These are phyloP conservation scores for Natator depressus DNA, from an alignment of 2,113 vertebrate genomes.

Conservation along the genomic window DNA sequence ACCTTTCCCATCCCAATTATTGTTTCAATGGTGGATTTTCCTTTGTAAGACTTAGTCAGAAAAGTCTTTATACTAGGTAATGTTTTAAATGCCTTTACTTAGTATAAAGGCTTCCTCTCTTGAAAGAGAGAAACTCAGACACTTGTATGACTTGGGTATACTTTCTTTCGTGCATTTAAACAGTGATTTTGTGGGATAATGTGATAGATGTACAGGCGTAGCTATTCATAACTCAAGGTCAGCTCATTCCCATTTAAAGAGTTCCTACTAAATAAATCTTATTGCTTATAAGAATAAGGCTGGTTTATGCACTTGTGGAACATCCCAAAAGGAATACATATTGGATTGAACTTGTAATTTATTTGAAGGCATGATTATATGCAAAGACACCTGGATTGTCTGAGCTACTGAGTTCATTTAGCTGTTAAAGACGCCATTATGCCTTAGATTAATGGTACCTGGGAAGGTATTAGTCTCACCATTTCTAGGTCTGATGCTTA, in stretches of 20 bases:
- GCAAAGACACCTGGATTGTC: constrained; percentile 55
- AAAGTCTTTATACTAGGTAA: constrained; percentile 40
- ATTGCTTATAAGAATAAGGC: constrained; percentile 3
- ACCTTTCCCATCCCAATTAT: constrained; percentile 33
- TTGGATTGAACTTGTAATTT: constrained; percentile 4
- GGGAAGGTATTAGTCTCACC: constrained; percentile 52
- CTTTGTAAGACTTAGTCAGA: constrained; percentile 39
- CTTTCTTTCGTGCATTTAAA: constrained; percentile 41
- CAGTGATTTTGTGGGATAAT: constrained; percentile 9
- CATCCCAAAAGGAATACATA: constrained; percentile 3
- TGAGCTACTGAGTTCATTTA: constrained; percentile 33
- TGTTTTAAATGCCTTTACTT: constrained; percentile 32
- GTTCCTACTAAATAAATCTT: constrained; percentile 55
- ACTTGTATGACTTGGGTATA: not conserved
- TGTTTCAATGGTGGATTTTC: constrained; percentile 60
- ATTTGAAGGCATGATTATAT: constrained; percentile 29
- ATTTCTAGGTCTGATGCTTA: constrained; percentile 32
- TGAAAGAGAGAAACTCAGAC: not conserved
- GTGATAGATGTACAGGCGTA: constrained; percentile 17
- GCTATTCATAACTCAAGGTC: constrained; percentile 37
- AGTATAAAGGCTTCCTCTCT: constrained; percentile 22
- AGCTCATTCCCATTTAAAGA: constrained; percentile 23
- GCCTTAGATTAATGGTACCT: constrained; percentile 54
- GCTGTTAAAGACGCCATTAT: constrained; percentile 53
- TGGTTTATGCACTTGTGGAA: not conserved